Base-by-base conservation (phyloP, 2,888 invertebrate species). In the Leptinotarsa tumamoca region DNA sequence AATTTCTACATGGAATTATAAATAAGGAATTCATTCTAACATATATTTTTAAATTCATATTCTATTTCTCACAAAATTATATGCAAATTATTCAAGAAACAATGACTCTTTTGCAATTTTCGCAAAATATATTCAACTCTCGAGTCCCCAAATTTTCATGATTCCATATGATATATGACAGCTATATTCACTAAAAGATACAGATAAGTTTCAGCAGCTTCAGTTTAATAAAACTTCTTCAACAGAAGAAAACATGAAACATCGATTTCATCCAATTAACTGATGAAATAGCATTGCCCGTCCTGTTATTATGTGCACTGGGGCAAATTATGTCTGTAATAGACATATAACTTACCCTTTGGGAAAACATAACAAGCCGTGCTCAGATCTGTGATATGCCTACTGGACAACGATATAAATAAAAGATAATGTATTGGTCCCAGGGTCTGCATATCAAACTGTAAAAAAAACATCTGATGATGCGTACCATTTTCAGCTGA, bases 351-450 rank as follows among this genome's bases (percentile, higher is more conserved):
- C 85, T 85, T 84, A 85, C 86, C 86, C 82, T 85, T 86, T 27
- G 91, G 90, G 85, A 90, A 91, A 82, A 90, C 88, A 85, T 90
- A 91, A 85, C 90, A 91, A 63, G 87, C 85, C n/a, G 76, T 74
- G 68, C 77, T 80, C n/a, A 79, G 67, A 43, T 72, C 74, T 68
- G 76, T 68, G 66, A 76, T 75, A 70, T 80, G 77, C 68, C 72
- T 72, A 69, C 54, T 75, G 51, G 78, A 80, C 68, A 79, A 71
- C 17, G 73, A 77, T 43, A 78, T 63, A 43, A 80, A 63, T 54
- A 80, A 70, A 63, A 77, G 61, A 67, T 75, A 80, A 21, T 77
- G 71, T 63, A 77, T 49, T 56, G 78, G 73, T 66, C 68, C 72
- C 56, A 77, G 71, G 72, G 75, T 73, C 68, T 73, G 73, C 79